A percentile compares a stretch with the other conserved stretches of the same genome.
phyloP scores from a whole-genome alignment of 2,113 vertebrate genomes.

The Neotragus moschatus region DNA sequence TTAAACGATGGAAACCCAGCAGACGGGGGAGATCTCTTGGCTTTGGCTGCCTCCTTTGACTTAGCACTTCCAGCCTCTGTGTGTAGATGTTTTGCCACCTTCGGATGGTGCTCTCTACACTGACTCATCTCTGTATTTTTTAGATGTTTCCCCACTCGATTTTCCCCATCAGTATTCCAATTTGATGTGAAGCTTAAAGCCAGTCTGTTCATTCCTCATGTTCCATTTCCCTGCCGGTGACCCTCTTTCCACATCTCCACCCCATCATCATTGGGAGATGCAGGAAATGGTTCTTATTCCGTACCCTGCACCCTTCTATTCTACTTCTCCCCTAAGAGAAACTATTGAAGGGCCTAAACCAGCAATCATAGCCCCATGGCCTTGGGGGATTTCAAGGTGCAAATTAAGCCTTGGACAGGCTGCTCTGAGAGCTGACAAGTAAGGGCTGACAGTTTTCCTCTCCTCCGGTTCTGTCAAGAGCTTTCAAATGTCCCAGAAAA shows the following conservation, averaged over 20 bases:
- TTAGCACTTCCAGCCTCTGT: slow-evolving; percentile 62
- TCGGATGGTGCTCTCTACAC: slow-evolving; percentile 64
- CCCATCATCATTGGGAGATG: not conserved
- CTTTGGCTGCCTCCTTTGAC: slow-evolving; percentile 77
- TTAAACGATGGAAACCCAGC: slow-evolving; percentile 77
- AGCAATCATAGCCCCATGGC: slow-evolving; percentile 61
- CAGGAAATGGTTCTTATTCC: not conserved
- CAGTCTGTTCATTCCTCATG: not conserved
- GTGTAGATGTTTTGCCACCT: slow-evolving; percentile 45
- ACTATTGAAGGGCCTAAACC: not conserved
- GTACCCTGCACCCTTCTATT: not conserved
- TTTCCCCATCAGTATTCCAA: not conserved
- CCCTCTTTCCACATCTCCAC: not conserved
- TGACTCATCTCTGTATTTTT: slow-evolving; percentile 60
- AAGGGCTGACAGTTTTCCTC: slow-evolving; percentile 42
- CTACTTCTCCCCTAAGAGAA: not conserved
- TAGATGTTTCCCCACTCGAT: slow-evolving; percentile 2
- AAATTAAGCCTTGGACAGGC: slow-evolving; percentile 41
- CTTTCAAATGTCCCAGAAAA: slow-evolving; percentile 50
- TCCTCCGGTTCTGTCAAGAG: not conserved
- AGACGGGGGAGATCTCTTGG: slow-evolving; percentile 77
- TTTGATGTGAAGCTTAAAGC: slow-evolving; percentile 36
- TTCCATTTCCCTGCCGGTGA: not conserved
- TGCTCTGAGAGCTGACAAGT: slow-evolving; percentile 18
- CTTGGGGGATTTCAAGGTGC: slow-evolving; percentile 40